Evolutionary conservation across 2,888 invertebrate species (phyloP), one percentile per base, ranked within the genome.

Genomic region (Biston betularia): DNA sequence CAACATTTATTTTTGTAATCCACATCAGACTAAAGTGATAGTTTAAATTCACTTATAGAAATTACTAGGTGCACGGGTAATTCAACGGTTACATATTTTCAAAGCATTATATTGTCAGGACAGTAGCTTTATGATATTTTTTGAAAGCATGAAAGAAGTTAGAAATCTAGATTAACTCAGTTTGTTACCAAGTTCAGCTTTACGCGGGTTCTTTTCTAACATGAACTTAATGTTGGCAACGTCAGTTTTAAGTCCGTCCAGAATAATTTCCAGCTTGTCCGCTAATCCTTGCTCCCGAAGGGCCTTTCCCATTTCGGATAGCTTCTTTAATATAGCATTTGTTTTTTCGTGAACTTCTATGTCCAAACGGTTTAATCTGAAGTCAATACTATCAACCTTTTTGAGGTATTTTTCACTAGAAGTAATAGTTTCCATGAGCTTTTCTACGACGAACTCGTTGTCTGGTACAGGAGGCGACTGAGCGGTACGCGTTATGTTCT

Each of bases 331-430:
- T 56, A 93, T 92, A 5, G 70, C 81, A 61, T 90, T 90, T 0
- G 91, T 87, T 75, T 92, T 93, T 67, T 93, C 92, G 63, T 93
- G 93, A 7, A 93, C 81, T 81, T 93, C 93, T 60, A 90, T 91
- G 63, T 93, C 92, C 46, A 93, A 75, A 34, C 93, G 82, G 68
- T 92, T 93, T 33, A 93, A 74, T 79, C 88, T 81, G 64, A 88
- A 93, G 71, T 92, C 90, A 62, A 94, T 90, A 70, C 86, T 88
- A 44, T 93, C 93, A n/a, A 93, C 83, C 79, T 91, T 92, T 68
- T 93, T 92, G 3, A 94, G 80, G 75, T 91, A 93, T 68, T 88
- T 92, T 75, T 93, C 93, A 73, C 89, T 92, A 5, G 90, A 85
- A 2, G 90, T 87, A 35, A 94, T 85, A 0, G 86, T 85, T 8